These are phyloP conservation scores for Limulus polyphemus DNA, from an alignment of 2,888 invertebrate genomes.

Conservation along the genomic window DNA sequence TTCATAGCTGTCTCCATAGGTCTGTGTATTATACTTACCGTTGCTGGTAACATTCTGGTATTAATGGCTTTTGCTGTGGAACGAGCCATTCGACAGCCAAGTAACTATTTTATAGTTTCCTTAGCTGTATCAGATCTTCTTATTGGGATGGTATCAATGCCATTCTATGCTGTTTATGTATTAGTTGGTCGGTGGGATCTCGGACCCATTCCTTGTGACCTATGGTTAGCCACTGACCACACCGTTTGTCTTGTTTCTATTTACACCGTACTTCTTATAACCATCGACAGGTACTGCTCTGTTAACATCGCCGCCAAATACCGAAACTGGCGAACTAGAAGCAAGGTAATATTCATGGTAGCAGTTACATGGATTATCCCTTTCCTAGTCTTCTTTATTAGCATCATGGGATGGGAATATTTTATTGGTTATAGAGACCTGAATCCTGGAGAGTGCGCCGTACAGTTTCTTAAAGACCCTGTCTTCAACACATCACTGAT, in stretches of 20 bases:
- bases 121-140: conserved; percentile 92
- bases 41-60: conserved; percentile 90
- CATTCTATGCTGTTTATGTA: conserved; percentile 95
- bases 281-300: conserved; percentile 95
- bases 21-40: conserved; percentile 77
- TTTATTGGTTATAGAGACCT: conserved; percentile 86
- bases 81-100: conserved; percentile 77
- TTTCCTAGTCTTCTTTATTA: conserved; percentile 86
- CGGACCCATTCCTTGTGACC: conserved; percentile 86
- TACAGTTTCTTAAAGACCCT: conserved; percentile 94
- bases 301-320: conserved; percentile 97
- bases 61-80: conserved; percentile 89
- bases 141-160: conserved; percentile 96
- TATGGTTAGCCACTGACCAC: conserved; percentile 98
- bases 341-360: conserved; percentile 87
- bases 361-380: conserved; percentile 95
- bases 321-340: conserved; percentile 89
- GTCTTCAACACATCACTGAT: conserved; percentile 94
- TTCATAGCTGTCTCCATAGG: conserved; percentile 75
- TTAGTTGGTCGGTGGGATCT: conserved; percentile 94
- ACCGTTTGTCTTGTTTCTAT: conserved; percentile 98
- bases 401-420: conserved; percentile 98
- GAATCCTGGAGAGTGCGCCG: conserved; percentile 76
- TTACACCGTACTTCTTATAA: conserved; percentile 96
- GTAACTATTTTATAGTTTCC: conserved; percentile 98